phyloP scores from a whole-genome alignment of 2,113 vertebrate species.

The Callionymus lyra region DNA sequence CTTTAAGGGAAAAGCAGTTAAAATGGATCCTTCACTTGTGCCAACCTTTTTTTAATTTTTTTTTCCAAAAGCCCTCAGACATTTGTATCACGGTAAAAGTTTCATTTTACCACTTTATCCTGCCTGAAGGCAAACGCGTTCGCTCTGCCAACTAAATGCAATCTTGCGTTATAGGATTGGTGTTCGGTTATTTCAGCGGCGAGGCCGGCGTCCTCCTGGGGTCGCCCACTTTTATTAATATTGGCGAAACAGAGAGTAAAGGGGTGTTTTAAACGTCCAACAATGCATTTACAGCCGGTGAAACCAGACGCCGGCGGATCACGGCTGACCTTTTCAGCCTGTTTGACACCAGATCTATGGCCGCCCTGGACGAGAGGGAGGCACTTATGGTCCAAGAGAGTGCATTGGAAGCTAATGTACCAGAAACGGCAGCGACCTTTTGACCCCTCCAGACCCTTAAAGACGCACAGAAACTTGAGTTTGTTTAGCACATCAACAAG shows the following conservation, averaged over 20 bases:
- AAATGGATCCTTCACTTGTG: slow-evolving; percentile 24
- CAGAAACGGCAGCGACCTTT: slow-evolving; percentile 5
- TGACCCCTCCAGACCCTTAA: neutral
- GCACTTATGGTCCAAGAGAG: slow-evolving; percentile 15
- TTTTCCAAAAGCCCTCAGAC: slow-evolving; percentile 13
- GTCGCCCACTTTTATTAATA: slow-evolving; percentile 24
- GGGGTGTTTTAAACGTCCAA: slow-evolving; percentile 11
- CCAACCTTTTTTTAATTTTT: slow-evolving; percentile 8
- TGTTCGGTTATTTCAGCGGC: slow-evolving; percentile 23
- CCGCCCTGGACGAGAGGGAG: slow-evolving; percentile 5
- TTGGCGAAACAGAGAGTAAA: slow-evolving; percentile 12
- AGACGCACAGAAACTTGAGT: neutral
- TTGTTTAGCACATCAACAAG: neutral
- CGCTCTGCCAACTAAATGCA: slow-evolving; percentile 15
- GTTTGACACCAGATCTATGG: slow-evolving; percentile 28
- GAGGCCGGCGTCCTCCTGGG: slow-evolving; percentile 14
- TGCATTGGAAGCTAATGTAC: slow-evolving; percentile 5
- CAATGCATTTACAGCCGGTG: slow-evolving; percentile 7
- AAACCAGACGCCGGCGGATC: slow-evolving; percentile 21
- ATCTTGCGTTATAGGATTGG: slow-evolving; percentile 27
- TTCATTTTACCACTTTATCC: slow-evolving; percentile 30
- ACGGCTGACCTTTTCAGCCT: slow-evolving; percentile 37
- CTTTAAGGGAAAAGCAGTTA: slow-evolving; percentile 12
- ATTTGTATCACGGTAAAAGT: slow-evolving; percentile 39
- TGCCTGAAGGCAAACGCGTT: slow-evolving; percentile 11